Base-by-base conservation (phyloP, 64 coral and sea anemone genomes). In the Dendronephthya gigantea region DNA sequence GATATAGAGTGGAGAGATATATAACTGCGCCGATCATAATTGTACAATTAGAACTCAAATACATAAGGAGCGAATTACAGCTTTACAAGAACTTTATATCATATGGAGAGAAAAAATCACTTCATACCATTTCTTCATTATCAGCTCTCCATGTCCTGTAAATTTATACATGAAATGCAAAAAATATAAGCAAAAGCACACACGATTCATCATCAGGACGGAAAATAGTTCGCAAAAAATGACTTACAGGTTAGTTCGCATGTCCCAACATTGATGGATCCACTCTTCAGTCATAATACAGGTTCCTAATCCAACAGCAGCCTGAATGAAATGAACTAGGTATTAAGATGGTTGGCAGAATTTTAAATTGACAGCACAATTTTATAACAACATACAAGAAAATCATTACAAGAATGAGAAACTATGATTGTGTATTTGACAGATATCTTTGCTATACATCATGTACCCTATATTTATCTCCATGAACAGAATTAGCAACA, bases 391-490 rank as follows among this genome's bases (percentile, higher is more conserved):
- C 66, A 35, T 50, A 84, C 22, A 40, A 89, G 36, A 34, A 50
- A 32, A 19, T 76, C 17, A 6, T 12, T n/a, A n/a, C n/a, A n/a
- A n/a, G n/a, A n/a, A n/a, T n/a, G n/a, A n/a, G n/a, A n/a, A n/a
- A n/a, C n/a, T n/a, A 15, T 29, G 38, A 12, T 48, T 19, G 10
- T 62, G 23, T 15, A 22, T 7, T n/a, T 62, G 55, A 19, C 55
- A 22, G 25, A 62, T 17, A 17, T 62, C 25, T 62, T 62, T 62
- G 0, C 17, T 27, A 8, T 52, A 52, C 50, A 23, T 75, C 39
- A 76, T 81, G n/a, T 90, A 98, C 95, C 85, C 95, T 88, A 50
- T 98, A 98, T 83, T 98, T 98, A 30, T 98, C 87, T 36, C 95
- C 95, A 85, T 93, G 92, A 28, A 98, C 92, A 36, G 95, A 93